Percentiles rank a stretch among this genome's conserved stretches.
Evolutionary conservation across 2,888 invertebrate species (phyloP).

Genomic region (Tenthredo mesomela): DNA sequence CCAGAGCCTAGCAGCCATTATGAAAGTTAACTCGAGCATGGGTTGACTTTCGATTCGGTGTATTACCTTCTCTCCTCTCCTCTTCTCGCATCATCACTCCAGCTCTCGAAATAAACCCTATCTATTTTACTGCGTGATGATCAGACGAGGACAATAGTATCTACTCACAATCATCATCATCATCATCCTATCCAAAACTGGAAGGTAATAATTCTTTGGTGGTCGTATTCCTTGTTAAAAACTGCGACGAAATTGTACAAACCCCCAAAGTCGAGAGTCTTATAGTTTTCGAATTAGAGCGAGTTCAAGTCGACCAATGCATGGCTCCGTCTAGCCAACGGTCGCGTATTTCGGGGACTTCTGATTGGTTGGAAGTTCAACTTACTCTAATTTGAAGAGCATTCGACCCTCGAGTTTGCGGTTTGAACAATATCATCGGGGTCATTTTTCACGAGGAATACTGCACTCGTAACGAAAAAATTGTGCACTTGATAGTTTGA

Average conservation of each 20-base stretch:
- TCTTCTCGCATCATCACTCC: background rate
- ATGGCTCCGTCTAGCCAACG: background rate
- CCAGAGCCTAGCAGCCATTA: constrained; percentile 56
- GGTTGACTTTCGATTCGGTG: constrained; percentile 67
- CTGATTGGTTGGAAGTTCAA: background rate
- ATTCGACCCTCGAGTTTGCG: background rate
- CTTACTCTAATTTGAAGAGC: background rate
- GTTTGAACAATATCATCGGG: background rate
- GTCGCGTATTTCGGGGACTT: background rate
- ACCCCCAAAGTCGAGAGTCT: background rate
- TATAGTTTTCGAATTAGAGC: background rate
- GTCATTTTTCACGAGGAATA: background rate
- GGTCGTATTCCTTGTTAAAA: background rate
- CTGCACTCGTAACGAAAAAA: background rate
- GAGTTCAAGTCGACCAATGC: constrained; percentile 12
- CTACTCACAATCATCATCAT: background rate
- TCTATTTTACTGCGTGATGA: background rate
- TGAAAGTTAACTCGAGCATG: constrained; percentile 68
- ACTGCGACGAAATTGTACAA: background rate
- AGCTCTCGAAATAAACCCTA: background rate
- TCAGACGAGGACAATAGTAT: background rate
- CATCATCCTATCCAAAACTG: background rate
- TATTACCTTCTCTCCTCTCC: background rate
- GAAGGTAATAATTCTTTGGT: background rate
- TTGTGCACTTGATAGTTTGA: background rate